A percentile compares a stretch with the other conserved stretches of the same genome.
Evolutionary conservation across 1,140 invertebrate species (phyloP).

Genomic region (Antheraea mylitta): DNA sequence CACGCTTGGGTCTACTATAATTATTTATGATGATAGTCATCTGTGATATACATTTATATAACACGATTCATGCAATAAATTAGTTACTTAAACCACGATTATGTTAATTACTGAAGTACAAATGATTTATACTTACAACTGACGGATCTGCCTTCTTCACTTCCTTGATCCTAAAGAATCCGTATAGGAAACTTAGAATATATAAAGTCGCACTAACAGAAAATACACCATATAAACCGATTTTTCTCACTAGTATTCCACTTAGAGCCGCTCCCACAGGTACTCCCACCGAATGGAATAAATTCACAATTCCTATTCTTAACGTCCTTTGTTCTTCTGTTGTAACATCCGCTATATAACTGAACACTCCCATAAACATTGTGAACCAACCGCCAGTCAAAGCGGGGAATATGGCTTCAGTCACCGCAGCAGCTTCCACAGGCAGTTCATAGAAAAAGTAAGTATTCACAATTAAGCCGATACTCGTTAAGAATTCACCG

Average conservation of each 20-base stretch:
- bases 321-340: conserved; percentile 88
- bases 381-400: conserved; percentile 92
- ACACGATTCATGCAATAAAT: background rate
- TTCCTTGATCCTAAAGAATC: conserved; percentile 83
- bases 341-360: conserved; percentile 93
- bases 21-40: background rate
- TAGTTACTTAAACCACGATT: conserved; percentile 12
- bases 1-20: conserved; percentile 4
- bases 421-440: conserved; percentile 87
- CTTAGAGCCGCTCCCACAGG: conserved; percentile 89
- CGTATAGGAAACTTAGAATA: conserved; percentile 86
- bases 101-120: conserved; percentile 21
- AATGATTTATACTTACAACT: conserved; percentile 52
- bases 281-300: conserved; percentile 89
- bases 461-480: conserved; percentile 88
- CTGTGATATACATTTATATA: background rate
- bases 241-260: conserved; percentile 84
- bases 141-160: conserved; percentile 68
- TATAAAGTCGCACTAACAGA: conserved; percentile 86
- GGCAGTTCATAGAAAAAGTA: conserved; percentile 88
- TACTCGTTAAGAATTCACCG: conserved; percentile 87
- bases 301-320: conserved; percentile 90
- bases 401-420: conserved; percentile 88
- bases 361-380: conserved; percentile 94
- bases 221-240: conserved; percentile 90